Conservation (phyloP, 2,113 vertebrate species). For the Fukomys damarensis region DNA sequence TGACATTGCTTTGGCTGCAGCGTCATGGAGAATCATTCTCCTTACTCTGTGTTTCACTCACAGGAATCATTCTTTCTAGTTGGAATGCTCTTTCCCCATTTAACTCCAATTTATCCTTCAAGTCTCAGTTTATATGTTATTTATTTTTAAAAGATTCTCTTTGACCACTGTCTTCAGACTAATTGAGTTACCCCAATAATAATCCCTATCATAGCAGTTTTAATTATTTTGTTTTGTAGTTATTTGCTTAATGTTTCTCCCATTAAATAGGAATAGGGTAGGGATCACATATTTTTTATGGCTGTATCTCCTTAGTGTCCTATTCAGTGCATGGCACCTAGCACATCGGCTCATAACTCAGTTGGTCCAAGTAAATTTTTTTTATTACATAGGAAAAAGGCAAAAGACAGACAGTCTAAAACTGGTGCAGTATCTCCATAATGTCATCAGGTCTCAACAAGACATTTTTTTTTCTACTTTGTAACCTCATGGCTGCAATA, state of each 20-base stretch:
- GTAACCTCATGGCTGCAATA: neutral
- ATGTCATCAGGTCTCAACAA: neutral
- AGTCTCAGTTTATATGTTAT: neutral
- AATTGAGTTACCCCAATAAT: neutral
- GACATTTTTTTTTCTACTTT: neutral
- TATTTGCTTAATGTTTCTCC: neutral
- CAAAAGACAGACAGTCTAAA: neutral
- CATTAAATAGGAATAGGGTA: neutral
- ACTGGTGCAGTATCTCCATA: neutral
- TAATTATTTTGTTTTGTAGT: neutral
- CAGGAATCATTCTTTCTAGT: neutral
- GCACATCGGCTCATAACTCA: neutral
- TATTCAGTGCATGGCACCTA: neutral
- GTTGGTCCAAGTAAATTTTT: neutral
- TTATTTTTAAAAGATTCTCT: constrained; percentile 33
- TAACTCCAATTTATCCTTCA: neutral
- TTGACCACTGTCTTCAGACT: neutral
- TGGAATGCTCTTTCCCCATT: neutral
- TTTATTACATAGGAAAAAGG: neutral
- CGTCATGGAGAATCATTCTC: neutral
- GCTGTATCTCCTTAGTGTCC: neutral
- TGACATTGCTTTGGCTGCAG: neutral
- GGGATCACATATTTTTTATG: neutral
- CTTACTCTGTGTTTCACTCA: neutral
- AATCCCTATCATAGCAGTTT: neutral